phyloP scores from a whole-genome alignment of 2,113 vertebrate species.

The Enhydra lutris region DNA sequence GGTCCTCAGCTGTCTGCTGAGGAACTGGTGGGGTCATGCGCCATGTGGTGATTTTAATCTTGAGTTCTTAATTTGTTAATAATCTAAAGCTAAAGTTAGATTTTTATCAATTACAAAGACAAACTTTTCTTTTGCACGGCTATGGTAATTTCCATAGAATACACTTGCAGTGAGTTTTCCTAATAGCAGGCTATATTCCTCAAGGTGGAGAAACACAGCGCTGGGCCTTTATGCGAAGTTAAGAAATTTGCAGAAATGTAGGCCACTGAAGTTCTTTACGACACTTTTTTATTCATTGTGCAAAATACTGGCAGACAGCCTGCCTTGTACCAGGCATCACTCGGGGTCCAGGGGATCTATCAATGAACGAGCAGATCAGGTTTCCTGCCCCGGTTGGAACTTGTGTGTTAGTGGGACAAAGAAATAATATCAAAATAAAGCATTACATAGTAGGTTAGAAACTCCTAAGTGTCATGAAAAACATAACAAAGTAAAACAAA shows the following conservation, averaged over 20 bases:
- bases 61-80: background rate
- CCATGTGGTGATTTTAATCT: background rate
- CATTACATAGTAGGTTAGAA: background rate
- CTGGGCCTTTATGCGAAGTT: background rate
- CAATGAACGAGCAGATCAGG: background rate
- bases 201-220: background rate
- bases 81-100: background rate
- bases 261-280: background rate
- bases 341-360: background rate
- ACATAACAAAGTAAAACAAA: background rate
- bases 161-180: background rate
- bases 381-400: background rate
- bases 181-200: background rate
- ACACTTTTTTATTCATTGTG: background rate
- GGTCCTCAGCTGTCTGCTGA: background rate
- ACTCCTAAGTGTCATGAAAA: background rate
- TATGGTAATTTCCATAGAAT: background rate
- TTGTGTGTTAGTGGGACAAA: background rate
- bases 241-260: background rate
- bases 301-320: background rate
- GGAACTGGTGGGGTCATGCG: background rate
- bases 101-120: background rate
- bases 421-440: background rate
- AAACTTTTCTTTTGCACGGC: background rate
- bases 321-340: rapidly evolving